These are phyloP conservation scores for Sardinella longiceps DNA, from an alignment of 2,797 vertebrate genomes.

Conservation along the genomic window DNA sequence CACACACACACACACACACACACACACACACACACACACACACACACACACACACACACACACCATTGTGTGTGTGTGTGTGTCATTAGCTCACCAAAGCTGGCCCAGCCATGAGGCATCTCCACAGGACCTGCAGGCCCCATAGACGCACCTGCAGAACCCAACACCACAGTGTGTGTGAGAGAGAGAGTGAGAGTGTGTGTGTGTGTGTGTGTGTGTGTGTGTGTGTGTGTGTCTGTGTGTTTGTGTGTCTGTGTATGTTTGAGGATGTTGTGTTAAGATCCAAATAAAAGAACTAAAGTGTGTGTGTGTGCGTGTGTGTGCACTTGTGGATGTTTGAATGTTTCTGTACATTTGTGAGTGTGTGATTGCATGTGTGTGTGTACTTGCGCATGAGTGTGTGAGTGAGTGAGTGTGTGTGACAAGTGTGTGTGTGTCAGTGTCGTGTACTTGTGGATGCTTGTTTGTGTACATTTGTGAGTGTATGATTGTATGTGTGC, in stretches of 20 bases:
- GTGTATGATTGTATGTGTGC: neutral
- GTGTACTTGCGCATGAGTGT: neutral
- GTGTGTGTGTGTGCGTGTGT: neutral
- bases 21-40: neutral
- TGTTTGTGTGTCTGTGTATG: neutral
- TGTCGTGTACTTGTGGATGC: too few relatives aligned
- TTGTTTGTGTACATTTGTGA: too few relatives aligned
- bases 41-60: neutral
- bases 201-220: conserved; percentile 3
- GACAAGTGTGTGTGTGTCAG: neutral
- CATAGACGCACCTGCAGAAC: neutral
- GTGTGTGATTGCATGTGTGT: neutral
- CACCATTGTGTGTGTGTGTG: neutral
- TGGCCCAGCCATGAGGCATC: neutral
- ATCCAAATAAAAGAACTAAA: too few relatives aligned
- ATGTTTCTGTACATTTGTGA: neutral
- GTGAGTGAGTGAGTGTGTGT: neutral
- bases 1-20: neutral
- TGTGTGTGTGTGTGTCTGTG: neutral
- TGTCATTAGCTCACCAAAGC: neutral
- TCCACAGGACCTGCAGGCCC: neutral
- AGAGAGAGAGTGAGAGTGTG: neutral
- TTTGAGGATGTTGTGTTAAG: too few relatives aligned
- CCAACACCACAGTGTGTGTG: neutral
- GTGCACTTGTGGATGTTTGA: neutral